These are phyloP conservation scores for Chromobotia macracanthus DNA, from an alignment of 2,797 vertebrate species.

Conservation along the genomic window DNA sequence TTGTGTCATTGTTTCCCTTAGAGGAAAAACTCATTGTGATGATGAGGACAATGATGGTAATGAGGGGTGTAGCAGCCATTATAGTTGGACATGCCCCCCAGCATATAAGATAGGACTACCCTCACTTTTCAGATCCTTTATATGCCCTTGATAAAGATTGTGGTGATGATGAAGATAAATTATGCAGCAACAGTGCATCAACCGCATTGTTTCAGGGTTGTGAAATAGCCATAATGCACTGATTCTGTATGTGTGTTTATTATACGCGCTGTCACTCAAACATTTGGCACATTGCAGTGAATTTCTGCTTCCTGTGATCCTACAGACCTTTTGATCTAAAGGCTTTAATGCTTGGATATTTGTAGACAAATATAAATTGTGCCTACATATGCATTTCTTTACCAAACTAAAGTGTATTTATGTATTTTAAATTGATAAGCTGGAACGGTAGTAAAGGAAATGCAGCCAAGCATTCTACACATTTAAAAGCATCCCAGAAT, in stretches of 20 bases:
- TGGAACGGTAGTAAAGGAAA: background rate
- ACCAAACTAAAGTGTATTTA: background rate
- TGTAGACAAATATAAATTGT: background rate
- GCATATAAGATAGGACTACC: background rate
- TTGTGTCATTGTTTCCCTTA: slow-evolving; percentile 7
- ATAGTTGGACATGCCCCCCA: background rate
- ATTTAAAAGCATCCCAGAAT: slow-evolving; percentile 8
- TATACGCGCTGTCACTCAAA: background rate
- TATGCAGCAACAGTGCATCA: background rate
- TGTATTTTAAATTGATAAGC: background rate
- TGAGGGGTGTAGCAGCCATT: background rate
- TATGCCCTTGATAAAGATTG: background rate
- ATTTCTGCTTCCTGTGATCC: background rate
- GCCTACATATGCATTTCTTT: background rate
- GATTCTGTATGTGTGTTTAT: background rate
- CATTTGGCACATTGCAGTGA: background rate
- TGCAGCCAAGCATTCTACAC: background rate
- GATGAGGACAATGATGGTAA: slow-evolving; percentile 1
- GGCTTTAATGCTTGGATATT: background rate
- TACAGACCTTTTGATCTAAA: background rate
- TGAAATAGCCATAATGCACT: background rate
- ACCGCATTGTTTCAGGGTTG: background rate
- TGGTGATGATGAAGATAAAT: background rate
- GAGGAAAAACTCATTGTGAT: background rate
- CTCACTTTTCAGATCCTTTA: background rate